Conservation (phyloP, 1,140 invertebrate species). For the Ceratina calcarata region DNA sequence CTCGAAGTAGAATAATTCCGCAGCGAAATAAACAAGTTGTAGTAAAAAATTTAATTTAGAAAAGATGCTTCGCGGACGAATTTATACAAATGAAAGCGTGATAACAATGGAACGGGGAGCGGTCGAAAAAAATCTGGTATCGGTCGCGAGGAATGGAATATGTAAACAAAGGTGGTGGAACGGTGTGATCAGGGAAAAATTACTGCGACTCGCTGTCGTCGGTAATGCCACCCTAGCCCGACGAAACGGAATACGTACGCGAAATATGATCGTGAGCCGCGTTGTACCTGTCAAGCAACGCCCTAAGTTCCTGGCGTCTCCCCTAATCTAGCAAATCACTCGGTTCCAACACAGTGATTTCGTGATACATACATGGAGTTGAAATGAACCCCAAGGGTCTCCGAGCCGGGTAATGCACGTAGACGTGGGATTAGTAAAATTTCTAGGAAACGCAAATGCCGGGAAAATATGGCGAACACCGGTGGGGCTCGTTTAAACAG, state of each 20-base stretch:
- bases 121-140: background rate
- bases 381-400: slow-evolving; percentile 33
- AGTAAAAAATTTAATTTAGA: no score
- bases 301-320: slow-evolving; percentile 30
- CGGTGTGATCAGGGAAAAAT: slow-evolving; percentile 2
- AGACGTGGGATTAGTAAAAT: slow-evolving; percentile 32
- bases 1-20: background rate
- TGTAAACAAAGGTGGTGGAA: no score
- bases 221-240: background rate
- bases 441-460: background rate
- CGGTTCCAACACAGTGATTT: slow-evolving; percentile 41
- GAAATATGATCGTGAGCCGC: slow-evolving; percentile 22
- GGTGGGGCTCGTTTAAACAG: no score
- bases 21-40: no score
- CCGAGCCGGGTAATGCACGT: background rate
- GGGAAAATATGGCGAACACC: background rate
- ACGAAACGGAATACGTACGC: slow-evolving; percentile 19
- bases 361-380: slow-evolving; percentile 36
- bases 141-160: background rate
- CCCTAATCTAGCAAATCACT: slow-evolving; percentile 48
- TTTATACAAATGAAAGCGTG: no score
- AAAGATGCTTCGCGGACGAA: no score
- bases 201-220: background rate
- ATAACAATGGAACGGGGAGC: no score
- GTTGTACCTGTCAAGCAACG: slow-evolving; percentile 26